Conservation (phyloP, 1,140 invertebrate genomes). For the Pseudomyrmex flavicornis region DNA sequence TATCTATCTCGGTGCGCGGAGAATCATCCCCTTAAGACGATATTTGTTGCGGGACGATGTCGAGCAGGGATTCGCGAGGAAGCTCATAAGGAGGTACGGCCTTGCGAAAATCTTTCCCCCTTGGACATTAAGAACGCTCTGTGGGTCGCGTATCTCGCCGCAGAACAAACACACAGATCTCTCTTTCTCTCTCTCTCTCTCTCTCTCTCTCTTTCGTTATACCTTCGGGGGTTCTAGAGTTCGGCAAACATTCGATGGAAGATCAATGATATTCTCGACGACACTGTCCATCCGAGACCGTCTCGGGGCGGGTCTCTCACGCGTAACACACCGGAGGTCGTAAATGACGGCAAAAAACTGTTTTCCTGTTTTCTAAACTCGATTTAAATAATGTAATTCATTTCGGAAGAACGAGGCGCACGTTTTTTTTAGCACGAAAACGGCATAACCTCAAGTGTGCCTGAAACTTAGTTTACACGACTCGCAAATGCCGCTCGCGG, state of each 20-base stretch:
- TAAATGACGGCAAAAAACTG: constrained; percentile 17
- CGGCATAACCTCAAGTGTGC: constrained; percentile 53
- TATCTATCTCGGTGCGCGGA: not conserved
- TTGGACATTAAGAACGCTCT: constrained; percentile 47
- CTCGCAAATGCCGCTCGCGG: constrained; percentile 34
- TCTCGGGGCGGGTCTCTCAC: constrained; percentile 12
- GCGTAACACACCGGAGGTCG: constrained; percentile 17
- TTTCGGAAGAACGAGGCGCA: too few species aligned
- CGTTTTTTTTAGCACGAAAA: too few species aligned
- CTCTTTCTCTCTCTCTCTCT: constrained; percentile 28
- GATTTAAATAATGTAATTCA: constrained; percentile 68
- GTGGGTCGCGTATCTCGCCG: constrained; percentile 45
- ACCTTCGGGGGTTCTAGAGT: constrained; percentile 27
- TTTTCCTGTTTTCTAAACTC: constrained; percentile 63
- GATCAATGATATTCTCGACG: constrained; percentile 47
- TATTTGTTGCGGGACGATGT: constrained; percentile 41
- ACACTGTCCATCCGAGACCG: constrained; percentile 18
- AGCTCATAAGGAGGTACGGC: constrained; percentile 35
- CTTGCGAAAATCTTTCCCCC: constrained; percentile 52
- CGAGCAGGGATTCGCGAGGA: constrained; percentile 32
- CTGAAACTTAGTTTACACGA: constrained; percentile 24
- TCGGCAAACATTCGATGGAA: constrained; percentile 64
- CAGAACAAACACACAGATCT: constrained; percentile 37
- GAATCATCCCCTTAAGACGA: constrained; percentile 46
- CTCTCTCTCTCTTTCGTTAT: constrained; percentile 29